phyloP scores from a whole-genome alignment of 1,140 invertebrate species.

The Ptiloglossa arizonensis region DNA sequence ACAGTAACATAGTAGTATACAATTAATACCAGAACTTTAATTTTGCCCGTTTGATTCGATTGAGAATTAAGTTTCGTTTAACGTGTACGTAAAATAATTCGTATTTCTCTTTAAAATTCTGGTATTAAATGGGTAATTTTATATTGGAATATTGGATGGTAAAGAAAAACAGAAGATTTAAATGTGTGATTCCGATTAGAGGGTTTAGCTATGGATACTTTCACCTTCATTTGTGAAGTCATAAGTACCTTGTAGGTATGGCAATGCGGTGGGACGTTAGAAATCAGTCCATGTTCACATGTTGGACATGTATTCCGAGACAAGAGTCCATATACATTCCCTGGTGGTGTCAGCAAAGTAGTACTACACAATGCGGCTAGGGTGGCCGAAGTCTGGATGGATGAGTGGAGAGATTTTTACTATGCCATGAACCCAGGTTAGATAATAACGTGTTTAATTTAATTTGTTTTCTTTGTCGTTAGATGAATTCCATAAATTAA shows the following conservation, averaged over 20 bases:
- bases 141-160: background rate
- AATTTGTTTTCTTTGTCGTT: conserved; percentile 42
- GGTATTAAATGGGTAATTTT: background rate
- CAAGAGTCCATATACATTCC: conserved; percentile 99
- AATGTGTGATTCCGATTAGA: conserved; percentile 10
- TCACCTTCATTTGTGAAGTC: conserved; percentile 61
- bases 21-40: conserved; percentile 7
- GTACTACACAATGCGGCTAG: conserved; percentile 98
- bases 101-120: background rate
- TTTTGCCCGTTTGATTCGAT: background rate
- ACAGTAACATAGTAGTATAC: background rate
- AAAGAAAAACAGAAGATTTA: background rate
- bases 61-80: background rate
- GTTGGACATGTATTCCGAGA: conserved; percentile 99
- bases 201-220: conserved; percentile 11
- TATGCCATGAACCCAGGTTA: conserved; percentile 99
- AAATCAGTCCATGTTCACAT: conserved; percentile 97
- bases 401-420: conserved; percentile 99
- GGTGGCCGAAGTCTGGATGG: conserved; percentile 99
- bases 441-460: conserved; percentile 72
- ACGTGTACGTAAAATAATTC: background rate
- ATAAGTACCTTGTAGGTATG: conserved; percentile 90
- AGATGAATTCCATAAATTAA: conserved; percentile 30
- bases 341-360: conserved; percentile 97
- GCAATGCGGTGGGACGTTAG: conserved; percentile 97